Evolutionary conservation across 53 echinoderm and acorn worm genomes (phyloP).

Genomic region (Hippasteria phrygiana): DNA sequence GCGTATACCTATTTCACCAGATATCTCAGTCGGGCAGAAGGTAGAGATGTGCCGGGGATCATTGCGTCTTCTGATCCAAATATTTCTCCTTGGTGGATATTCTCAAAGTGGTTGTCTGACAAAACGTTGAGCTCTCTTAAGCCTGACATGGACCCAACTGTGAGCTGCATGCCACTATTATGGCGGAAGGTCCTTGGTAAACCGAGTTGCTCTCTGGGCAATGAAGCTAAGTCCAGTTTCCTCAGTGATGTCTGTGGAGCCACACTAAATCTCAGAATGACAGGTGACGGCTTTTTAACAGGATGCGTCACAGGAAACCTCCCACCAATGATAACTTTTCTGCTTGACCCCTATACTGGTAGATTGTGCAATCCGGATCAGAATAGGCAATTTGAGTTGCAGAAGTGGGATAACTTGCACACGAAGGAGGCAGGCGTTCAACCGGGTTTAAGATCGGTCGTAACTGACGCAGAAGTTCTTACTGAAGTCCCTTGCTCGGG

Average conservation of each 20-base stretch:
- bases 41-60: not conserved
- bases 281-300: constrained; percentile 28
- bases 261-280: not conserved
- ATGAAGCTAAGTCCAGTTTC: not conserved
- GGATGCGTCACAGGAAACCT: constrained; percentile 13
- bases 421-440: constrained; percentile 2
- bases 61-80: not conserved
- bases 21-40: not conserved
- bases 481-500: not conserved
- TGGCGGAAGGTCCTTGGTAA: constrained; percentile 21
- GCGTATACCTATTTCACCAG: not conserved
- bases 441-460: not conserved
- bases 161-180: not conserved
- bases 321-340: not conserved
- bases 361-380: not conserved
- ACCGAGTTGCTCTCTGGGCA: not conserved
- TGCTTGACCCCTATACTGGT: constrained; percentile 41
- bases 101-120: constrained; percentile 30
- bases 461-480: not conserved
- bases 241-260: constrained; percentile 17
- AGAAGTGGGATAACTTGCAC: constrained; percentile 40
- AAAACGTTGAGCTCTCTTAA: not conserved
- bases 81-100: not conserved
- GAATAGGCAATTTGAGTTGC: constrained; percentile 3
- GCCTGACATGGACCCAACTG: not conserved